Evolutionary conservation across 1,140 invertebrate species (phyloP), one percentile per base, ranked within the genome.

Genomic region (Mamestra configurata): DNA sequence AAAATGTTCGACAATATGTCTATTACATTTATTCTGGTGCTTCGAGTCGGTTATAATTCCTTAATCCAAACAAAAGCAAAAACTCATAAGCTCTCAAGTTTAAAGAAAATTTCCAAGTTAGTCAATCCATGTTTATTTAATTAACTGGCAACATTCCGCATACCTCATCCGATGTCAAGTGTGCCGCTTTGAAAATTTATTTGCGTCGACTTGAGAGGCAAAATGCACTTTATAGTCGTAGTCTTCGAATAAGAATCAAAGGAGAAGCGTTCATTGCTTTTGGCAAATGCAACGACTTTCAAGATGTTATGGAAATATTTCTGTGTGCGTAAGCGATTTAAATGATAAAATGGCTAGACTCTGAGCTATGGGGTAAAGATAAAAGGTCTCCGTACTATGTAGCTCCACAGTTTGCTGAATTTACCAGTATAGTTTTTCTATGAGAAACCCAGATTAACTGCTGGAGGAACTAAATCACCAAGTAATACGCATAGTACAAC

Each of bases 161-260:
- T 57, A 46, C 20, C 18, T 18, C 0, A 49, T 4, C 10, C 68
- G 40, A 72, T 64, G 66, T 79, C 68, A 79, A 79, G 66, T 18
- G 24, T 27, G 51, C 61, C 53, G 76, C 61, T 59, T 79, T 77
- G 76, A 64, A 77, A 64, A 77, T 77, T 57, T 78, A 78, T 77
- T 77, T 77, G 59, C 61, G 24, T 66, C 37, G n/a, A 70, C 31
- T 31, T 59, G 66, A 40, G 64, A 79, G n/a, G 66, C 53, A 64
- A 71, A 71, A 79, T 71, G 66, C 66, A 57, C 43, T 53, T n/a
- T 53, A 31, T 20, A 55, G 46, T 70, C 37, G 46, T 57, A 51
- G 66, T 72, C 68, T 72, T 61, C 24, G 77, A 72, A 79, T 79
- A 72, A 71, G 68, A 59, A 72, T 64, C 66, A 72, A 71, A 79